A percentile compares a stretch with the other conserved stretches of the same genome.
Evolutionary conservation across 1,140 invertebrate species (phyloP).

Genomic region (Laupala kohalensis): DNA sequence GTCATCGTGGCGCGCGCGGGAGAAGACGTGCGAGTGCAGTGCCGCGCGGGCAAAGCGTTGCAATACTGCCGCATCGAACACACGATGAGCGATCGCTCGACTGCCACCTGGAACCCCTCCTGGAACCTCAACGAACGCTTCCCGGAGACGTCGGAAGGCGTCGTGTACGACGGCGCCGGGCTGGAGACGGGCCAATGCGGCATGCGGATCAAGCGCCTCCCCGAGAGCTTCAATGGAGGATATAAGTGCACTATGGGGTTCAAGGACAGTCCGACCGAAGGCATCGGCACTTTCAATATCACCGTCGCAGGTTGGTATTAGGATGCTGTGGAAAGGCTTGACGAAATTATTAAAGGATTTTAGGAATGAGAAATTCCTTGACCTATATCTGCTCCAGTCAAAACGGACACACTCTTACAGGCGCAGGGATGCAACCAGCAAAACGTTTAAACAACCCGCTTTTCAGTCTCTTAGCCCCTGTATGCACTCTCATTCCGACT

Average conservation of each 20-base stretch:
- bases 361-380: too few relatives aligned
- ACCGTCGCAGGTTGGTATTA: slow-evolving; percentile 62
- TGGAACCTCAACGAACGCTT: slow-evolving; percentile 20
- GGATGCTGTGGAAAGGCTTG: too few relatives aligned
- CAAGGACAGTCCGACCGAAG: slow-evolving; percentile 32
- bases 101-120: too few relatives aligned
- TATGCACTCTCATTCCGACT: too few relatives aligned
- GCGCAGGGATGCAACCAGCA: too few relatives aligned
- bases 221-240: slow-evolving; percentile 48
- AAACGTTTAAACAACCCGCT: too few relatives aligned
- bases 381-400: too few relatives aligned
- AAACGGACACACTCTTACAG: too few relatives aligned
- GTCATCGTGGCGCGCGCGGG: slow-evolving; percentile 26
- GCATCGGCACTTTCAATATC: slow-evolving; percentile 39
- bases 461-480: too few relatives aligned
- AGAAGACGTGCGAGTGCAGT: slow-evolving; percentile 32
- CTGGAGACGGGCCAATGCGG: slow-evolving; percentile 50
- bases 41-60: slow-evolving; percentile 26
- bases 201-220: slow-evolving; percentile 42
- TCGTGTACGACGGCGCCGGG: slow-evolving; percentile 38
- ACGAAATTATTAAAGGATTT: too few relatives aligned
- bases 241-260: slow-evolving; percentile 48
- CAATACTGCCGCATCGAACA: slow-evolving; percentile 35
- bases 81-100: slow-evolving; percentile 23
- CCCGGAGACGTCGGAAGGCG: slow-evolving; percentile 29